A percentile compares a stretch with the other conserved stretches of the same genome.
Evolutionary conservation across 2,113 vertebrate species (phyloP).

Genomic region (Nanorana parkeri): DNA sequence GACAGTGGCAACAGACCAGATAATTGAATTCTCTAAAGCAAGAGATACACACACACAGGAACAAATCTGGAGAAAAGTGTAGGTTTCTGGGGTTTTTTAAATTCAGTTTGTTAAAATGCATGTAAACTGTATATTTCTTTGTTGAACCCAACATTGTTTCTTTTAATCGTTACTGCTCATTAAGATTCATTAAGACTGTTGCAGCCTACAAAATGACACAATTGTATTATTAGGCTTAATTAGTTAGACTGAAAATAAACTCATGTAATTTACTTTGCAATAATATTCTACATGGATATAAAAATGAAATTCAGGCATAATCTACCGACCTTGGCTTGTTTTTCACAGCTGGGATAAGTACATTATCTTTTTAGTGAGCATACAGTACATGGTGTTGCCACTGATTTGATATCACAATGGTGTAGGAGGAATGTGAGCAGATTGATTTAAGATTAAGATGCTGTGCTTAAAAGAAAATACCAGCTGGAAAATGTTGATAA

Average conservation of each 20-base stretch:
- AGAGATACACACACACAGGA: too few species aligned
- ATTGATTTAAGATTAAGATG: conserved; percentile 39
- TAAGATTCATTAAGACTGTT: neutral
- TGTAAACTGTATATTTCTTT: neutral
- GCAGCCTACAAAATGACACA: neutral
- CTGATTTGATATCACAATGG: conserved; percentile 23
- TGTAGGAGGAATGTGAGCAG: conserved; percentile 15
- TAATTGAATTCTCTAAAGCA: too few species aligned
- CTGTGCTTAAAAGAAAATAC: conserved; percentile 25
- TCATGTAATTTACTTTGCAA: neutral
- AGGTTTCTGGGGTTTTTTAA: neutral
- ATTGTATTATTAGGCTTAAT: neutral
- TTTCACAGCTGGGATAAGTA: conserved; percentile 40
- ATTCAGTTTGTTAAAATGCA: neutral
- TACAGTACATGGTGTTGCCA: conserved; percentile 11
- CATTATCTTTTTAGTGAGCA: conserved; percentile 23
- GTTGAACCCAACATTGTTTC: neutral
- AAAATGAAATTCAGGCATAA: neutral
- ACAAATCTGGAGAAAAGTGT: too few species aligned
- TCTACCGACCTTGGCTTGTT: conserved; percentile 18
- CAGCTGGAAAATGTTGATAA: conserved; percentile 43
- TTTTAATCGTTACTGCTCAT: conserved; percentile 1
- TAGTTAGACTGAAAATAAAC: neutral
- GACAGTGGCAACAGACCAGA: too few species aligned
- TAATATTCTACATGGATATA: neutral